Percentiles rank a stretch among this genome's conserved stretches.
These are phyloP conservation scores for Podarcis raffonei DNA, from an alignment of 2,113 vertebrate genomes.

Conservation along the genomic window DNA sequence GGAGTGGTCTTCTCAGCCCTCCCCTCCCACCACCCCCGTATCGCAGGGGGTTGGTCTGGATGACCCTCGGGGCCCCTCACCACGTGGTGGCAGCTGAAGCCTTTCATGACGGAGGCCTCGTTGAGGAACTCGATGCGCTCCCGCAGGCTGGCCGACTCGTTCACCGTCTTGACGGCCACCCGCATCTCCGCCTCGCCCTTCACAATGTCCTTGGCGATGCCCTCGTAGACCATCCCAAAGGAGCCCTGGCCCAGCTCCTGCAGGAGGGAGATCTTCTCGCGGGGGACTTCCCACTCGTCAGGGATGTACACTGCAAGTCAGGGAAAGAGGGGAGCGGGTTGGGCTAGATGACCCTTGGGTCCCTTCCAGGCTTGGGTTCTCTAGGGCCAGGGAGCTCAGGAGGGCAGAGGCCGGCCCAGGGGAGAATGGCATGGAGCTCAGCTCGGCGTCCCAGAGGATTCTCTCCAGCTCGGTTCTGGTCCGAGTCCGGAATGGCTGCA, in stretches of 20 bases:
- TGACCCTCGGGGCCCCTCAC: constrained; percentile 68
- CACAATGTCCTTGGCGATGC: constrained; percentile 90
- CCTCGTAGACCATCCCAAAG: constrained; percentile 98
- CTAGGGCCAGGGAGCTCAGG: too few relatives aligned
- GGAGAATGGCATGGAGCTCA: too few relatives aligned
- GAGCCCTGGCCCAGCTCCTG: constrained; percentile 95
- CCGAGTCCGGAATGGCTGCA: too few relatives aligned
- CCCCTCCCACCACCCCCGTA: not conserved
- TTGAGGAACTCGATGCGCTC: constrained; percentile 98
- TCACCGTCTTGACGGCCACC: constrained; percentile 95
- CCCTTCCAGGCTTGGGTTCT: too few relatives aligned
- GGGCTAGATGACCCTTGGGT: too few relatives aligned
- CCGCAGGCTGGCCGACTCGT: constrained; percentile 91
- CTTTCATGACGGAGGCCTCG: constrained; percentile 98
- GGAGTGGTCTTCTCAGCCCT: too few relatives aligned
- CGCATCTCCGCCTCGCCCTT: constrained; percentile 90
- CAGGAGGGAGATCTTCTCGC: constrained; percentile 91
- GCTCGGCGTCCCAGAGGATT: too few relatives aligned
- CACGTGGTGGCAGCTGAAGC: constrained; percentile 98
- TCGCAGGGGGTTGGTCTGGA: too few relatives aligned
- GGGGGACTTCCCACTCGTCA: constrained; percentile 94
- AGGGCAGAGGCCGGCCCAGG: too few relatives aligned
- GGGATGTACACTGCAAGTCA: constrained; percentile 87
- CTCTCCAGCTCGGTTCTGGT: too few relatives aligned
- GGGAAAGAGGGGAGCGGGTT: not conserved